A percentile compares a stretch with the other conserved stretches of the same genome.
Evolutionary conservation across 1,140 invertebrate genomes (phyloP).

Genomic region (Centruroides sculpturatus): DNA sequence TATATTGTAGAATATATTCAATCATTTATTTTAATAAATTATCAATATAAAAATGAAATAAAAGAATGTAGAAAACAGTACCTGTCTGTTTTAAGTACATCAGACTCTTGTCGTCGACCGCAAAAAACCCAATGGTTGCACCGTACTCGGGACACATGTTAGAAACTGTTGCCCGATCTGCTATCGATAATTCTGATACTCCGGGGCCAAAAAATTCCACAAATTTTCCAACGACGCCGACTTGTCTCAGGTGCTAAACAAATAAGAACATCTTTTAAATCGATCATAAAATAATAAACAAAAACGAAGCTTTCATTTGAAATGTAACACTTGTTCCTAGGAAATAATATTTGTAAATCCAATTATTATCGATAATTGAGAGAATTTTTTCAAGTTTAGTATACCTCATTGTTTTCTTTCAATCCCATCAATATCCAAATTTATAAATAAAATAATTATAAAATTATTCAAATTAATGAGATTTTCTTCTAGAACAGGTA

Average conservation of each 20-base stretch:
- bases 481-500: no score
- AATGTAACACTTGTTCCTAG: no score
- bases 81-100: constrained; percentile 78
- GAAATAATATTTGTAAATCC: no score
- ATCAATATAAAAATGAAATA: constrained; percentile 11
- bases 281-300: no score
- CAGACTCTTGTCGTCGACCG: constrained; percentile 75
- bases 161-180: constrained; percentile 58
- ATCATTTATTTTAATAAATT: background rate
- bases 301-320: no score
- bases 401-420: no score
- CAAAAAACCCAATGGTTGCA: constrained; percentile 91
- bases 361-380: no score
- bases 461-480: no score
- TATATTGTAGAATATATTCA: no score
- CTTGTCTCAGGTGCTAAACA: constrained; percentile 64
- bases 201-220: constrained; percentile 97
- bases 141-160: constrained; percentile 97
- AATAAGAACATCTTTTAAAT: background rate
- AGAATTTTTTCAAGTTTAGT: no score
- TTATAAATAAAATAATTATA: no score
- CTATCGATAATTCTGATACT: constrained; percentile 74
- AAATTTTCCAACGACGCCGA: constrained; percentile 96
- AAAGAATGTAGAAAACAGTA: constrained; percentile 29
- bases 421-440: no score